phyloP scores from a whole-genome alignment of 2,113 vertebrate species.

The Microtus richardsoni region DNA sequence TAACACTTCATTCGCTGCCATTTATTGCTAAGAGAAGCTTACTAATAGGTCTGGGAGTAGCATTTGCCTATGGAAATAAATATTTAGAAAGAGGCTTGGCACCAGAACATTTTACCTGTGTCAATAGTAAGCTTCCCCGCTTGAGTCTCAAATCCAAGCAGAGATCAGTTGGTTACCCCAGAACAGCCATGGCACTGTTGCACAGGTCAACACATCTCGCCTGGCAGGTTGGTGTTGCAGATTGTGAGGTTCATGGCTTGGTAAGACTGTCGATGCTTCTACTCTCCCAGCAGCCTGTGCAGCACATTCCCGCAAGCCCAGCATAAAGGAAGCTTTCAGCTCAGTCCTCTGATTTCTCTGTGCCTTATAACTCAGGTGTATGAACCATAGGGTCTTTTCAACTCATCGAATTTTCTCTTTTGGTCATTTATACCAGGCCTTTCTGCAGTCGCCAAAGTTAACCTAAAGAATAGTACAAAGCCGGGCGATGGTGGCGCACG shows the following conservation, averaged over 20 bases:
- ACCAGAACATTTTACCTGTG: not conserved
- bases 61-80: not conserved
- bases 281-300: not conserved
- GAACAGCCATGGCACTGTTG: not conserved
- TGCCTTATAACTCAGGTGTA: not conserved
- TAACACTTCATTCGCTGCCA: not conserved
- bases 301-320: not conserved
- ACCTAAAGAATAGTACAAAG: not conserved
- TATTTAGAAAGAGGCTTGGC: not conserved
- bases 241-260: not conserved
- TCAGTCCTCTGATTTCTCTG: not conserved
- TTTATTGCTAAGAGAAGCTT: not conserved
- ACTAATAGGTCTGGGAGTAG: not conserved
- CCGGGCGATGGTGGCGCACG: too few relatives aligned
- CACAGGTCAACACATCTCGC: too few relatives aligned
- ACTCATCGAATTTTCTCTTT: not conserved
- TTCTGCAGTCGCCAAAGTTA: slow-evolving; percentile 1
- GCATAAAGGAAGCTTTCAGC: not conserved
- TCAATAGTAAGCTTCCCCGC: too few relatives aligned
- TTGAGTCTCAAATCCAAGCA: not conserved
- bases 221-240: not conserved
- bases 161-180: not conserved
- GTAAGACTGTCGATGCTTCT: not conserved
- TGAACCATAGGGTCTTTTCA: not conserved
- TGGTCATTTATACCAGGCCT: not conserved